Conservation (phyloP, 2,888 invertebrate genomes). For the Pristionchus fissidentatus region DNA sequence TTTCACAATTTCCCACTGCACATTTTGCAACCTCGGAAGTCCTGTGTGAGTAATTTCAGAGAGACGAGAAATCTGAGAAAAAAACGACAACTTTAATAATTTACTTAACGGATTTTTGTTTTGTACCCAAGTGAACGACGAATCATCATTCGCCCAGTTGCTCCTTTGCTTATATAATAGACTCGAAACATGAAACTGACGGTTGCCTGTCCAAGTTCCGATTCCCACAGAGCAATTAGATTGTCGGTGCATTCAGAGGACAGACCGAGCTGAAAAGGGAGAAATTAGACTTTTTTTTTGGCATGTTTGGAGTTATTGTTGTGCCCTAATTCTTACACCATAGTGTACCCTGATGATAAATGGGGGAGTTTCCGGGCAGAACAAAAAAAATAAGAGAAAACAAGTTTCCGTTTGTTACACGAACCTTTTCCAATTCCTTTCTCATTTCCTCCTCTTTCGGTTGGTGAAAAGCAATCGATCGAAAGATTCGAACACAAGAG, state of each 20-base stretch:
- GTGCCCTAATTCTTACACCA: no score
- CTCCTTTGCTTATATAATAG: no score
- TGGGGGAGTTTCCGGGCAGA: no score
- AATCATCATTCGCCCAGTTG: no score
- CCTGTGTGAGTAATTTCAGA: conserved; percentile 28
- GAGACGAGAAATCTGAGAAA: background rate
- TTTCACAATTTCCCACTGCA: conserved; percentile 14
- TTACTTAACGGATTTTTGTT: background rate
- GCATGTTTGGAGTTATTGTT: background rate
- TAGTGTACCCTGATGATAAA: no score
- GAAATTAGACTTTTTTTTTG: background rate
- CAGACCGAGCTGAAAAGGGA: background rate
- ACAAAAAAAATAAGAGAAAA: no score
- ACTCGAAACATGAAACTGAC: no score
- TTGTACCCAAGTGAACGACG: no score
- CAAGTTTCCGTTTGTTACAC: no score
- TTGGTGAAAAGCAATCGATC: conserved; percentile 10
- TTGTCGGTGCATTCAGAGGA: background rate
- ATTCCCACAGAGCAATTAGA: background rate
- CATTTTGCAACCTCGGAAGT: background rate
- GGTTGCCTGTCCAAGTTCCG: conserved; percentile 24
- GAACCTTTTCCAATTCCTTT: background rate
- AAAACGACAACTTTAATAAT: background rate
- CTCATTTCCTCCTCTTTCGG: conserved; percentile 18
- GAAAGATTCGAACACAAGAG: background rate